Base-by-base conservation (phyloP, 92 coral and sea anemone species). In the Umimayanthus kanabou region DNA sequence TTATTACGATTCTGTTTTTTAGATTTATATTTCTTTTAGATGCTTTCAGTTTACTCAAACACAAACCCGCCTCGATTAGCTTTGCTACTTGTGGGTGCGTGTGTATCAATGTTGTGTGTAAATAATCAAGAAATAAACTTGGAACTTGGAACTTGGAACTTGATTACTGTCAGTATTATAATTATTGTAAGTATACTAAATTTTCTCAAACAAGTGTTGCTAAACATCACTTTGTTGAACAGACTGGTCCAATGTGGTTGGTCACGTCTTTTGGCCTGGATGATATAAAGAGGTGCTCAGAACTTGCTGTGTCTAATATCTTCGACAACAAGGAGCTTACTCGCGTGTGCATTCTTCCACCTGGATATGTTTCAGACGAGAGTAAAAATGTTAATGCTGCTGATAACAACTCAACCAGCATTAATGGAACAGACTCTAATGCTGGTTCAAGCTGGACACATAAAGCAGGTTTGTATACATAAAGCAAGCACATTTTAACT, bases 221-320 rank as follows among this genome's bases (percentile, higher is more conserved):
- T 64, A 14, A 37, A 39, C 55, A n/a, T 73, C 64, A 25, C 9
- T 71, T 77, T 55, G 10, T 6, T 26, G 66, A 43, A 29, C 74
- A 91, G 93, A 84, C 37, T 26, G 58, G 49, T 55, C 87, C 92
- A 18, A 18, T 93, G 87, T 87, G 92, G 90, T 77, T 93, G 45
- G 85, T 90, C 70, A 91, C 87, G 13, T 92, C 96, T 10, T 81
- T 81, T 58, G 94, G 94, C 9, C 81, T 85, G 45, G 91, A 89
- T 16, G 28, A 64, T 11, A n/a, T 47, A n/a, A 0, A 33, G 28
- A 87, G 42, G 13, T 50, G 81, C 71, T 42, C 47, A 30, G 3
- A 64, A 22, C 76, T 76, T 71, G 9, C 20, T n/a, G 39, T 39
- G 29, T 80, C 71, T 5, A 30, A 33, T 66, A 57, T 82, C 57